Evolutionary conservation across 2,888 invertebrate species (phyloP).

Genomic region (Gymnoscelis rufifasciata): DNA sequence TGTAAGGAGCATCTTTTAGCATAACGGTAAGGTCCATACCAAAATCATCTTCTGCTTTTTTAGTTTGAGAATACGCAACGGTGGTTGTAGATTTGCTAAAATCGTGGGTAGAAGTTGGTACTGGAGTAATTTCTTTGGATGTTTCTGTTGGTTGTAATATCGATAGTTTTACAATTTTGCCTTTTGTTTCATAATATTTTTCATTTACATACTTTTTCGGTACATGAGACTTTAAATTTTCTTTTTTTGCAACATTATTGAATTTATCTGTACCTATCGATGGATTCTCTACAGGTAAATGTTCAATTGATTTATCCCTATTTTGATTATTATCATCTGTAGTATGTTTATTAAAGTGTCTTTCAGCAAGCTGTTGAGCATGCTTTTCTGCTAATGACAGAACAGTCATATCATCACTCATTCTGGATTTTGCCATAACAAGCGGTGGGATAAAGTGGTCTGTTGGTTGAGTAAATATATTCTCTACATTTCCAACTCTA

Average conservation of each 20-base stretch:
- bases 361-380: slow-evolving; percentile 64
- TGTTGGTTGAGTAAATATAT: slow-evolving; percentile 70
- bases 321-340: slow-evolving; percentile 24
- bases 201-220: slow-evolving; percentile 61
- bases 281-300: slow-evolving; percentile 30
- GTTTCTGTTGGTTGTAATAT: slow-evolving; percentile 34
- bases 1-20: slow-evolving; percentile 47
- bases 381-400: slow-evolving; percentile 71
- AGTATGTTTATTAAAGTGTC: slow-evolving; percentile 41
- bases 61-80: slow-evolving; percentile 14
- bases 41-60: slow-evolving; percentile 41
- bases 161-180: slow-evolving; percentile 31
- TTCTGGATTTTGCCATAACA: slow-evolving; percentile 74
- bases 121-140: slow-evolving; percentile 28
- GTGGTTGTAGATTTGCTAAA: slow-evolving; percentile 27
- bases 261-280: slow-evolving; percentile 28
- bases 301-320: slow-evolving; percentile 35
- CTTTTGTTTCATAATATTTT: slow-evolving; percentile 49
- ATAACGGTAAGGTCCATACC: slow-evolving; percentile 60
- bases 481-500: slow-evolving; percentile 63
- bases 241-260: slow-evolving; percentile 40
- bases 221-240: slow-evolving; percentile 41
- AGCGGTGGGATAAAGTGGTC: slow-evolving; percentile 75
- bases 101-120: slow-evolving; percentile 24
- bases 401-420: slow-evolving; percentile 72